phyloP scores from a whole-genome alignment of 2,888 invertebrate genomes.

The Megastigmus dorsalis region DNA sequence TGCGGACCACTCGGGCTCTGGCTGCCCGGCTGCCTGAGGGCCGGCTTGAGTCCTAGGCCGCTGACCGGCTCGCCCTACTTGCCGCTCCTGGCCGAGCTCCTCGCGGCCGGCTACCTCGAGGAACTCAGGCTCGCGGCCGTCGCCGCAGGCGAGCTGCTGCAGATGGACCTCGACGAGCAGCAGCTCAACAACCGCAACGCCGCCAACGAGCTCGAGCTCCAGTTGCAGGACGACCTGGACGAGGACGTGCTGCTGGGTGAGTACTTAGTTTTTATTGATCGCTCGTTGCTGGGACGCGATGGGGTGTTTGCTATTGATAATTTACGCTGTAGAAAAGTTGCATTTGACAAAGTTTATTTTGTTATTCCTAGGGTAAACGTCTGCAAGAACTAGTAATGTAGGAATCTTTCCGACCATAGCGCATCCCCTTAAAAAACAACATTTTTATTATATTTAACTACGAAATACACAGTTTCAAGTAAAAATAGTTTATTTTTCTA shows the following conservation, averaged over 20 bases:
- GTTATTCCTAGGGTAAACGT: too few species aligned
- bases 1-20: conserved; percentile 71
- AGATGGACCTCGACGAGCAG: conserved; percentile 52
- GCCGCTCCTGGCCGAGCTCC: conserved; percentile 69
- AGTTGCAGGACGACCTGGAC: conserved; percentile 67
- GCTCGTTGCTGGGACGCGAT: too few species aligned
- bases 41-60: conserved; percentile 57
- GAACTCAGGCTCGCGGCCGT: conserved; percentile 47
- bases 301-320: too few species aligned
- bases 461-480: too few species aligned
- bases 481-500: too few species aligned
- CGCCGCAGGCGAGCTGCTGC: conserved; percentile 45
- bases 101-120: conserved; percentile 66
- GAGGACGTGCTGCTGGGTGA: conserved; percentile 72
- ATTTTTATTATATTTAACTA: too few species aligned
- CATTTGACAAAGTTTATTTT: background rate
- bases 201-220: conserved; percentile 65
- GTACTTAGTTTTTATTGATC: too few species aligned
- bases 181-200: conserved; percentile 57
- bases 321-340: too few species aligned
- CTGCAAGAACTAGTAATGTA: too few species aligned
- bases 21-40: conserved; percentile 72
- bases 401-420: too few species aligned
- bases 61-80: conserved; percentile 65
- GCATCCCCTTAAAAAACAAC: too few species aligned